phyloP scores from a whole-genome alignment of 1,140 invertebrate species.

The Fopius arisanus region DNA sequence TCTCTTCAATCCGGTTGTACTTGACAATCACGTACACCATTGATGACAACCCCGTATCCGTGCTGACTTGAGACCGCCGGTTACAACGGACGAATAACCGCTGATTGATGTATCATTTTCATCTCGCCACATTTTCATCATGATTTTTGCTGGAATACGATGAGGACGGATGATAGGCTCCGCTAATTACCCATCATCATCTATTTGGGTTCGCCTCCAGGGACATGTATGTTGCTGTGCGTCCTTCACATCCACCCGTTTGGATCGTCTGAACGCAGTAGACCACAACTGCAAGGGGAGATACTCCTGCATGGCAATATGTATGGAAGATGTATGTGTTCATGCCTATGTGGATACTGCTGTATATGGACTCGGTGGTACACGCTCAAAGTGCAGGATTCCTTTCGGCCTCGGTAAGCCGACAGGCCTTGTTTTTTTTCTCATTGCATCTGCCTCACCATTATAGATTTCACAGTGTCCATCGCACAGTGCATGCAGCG shows the following conservation, averaged over 20 bases:
- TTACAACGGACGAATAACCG: background rate
- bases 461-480: slow-evolving; percentile 32
- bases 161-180: slow-evolving; percentile 4
- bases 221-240: slow-evolving; percentile 8
- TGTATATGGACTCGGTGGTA: background rate
- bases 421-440: background rate
- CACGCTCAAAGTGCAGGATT: background rate
- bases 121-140: background rate
- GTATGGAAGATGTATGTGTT: background rate
- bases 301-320: background rate
- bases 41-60: background rate
- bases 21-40: background rate
- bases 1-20: slow-evolving; percentile 6
- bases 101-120: background rate
- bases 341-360: background rate
- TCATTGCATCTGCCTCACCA: slow-evolving; percentile 20
- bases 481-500: slow-evolving; percentile 16
- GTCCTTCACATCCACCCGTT: slow-evolving; percentile 17
- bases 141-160: slow-evolving; percentile 5
- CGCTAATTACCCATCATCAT: slow-evolving; percentile 23
- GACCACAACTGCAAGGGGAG: background rate
- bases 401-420: background rate
- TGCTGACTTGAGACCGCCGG: background rate
- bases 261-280: slow-evolving; percentile 23
- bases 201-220: slow-evolving; percentile 21